phyloP scores from a whole-genome alignment of 92 coral and sea anemone species.

The Pocillopora meandrina region DNA sequence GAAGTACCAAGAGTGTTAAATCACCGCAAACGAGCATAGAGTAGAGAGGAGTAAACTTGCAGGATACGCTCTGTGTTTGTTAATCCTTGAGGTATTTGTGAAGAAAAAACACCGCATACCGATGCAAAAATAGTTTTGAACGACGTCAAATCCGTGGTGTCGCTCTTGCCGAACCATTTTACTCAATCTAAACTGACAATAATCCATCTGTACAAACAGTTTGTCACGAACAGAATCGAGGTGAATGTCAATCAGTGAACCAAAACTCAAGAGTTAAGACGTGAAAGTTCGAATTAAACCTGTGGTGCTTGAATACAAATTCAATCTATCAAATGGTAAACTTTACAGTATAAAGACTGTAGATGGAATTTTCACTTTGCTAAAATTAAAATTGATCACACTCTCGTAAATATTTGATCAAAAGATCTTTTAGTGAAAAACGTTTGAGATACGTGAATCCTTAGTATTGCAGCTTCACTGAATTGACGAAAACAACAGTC shows the following conservation, averaged over 20 bases:
- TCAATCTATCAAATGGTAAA: neutral
- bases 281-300: neutral
- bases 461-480: neutral
- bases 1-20: neutral
- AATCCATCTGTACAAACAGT: constrained; percentile 34
- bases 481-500: neutral
- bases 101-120: constrained; percentile 1
- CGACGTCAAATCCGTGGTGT: constrained; percentile 19
- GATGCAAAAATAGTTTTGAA: neutral
- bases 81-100: constrained; percentile 34
- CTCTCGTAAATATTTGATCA: neutral
- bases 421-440: neutral
- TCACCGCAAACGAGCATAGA: constrained; percentile 2
- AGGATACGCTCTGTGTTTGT: constrained; percentile 8
- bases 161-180: constrained; percentile 21
- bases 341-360: neutral
- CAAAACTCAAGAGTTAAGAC: neutral
- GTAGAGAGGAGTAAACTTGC: neutral
- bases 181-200: constrained; percentile 13
- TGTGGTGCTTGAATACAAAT: neutral
- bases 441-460: neutral
- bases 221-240: constrained; percentile 35
- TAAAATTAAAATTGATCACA: neutral
- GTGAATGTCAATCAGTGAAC: neutral
- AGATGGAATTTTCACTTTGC: neutral